These are phyloP conservation scores for Scaptomyza caliginosa DNA, from an alignment of 2,888 invertebrate species.

Conservation along the genomic window DNA sequence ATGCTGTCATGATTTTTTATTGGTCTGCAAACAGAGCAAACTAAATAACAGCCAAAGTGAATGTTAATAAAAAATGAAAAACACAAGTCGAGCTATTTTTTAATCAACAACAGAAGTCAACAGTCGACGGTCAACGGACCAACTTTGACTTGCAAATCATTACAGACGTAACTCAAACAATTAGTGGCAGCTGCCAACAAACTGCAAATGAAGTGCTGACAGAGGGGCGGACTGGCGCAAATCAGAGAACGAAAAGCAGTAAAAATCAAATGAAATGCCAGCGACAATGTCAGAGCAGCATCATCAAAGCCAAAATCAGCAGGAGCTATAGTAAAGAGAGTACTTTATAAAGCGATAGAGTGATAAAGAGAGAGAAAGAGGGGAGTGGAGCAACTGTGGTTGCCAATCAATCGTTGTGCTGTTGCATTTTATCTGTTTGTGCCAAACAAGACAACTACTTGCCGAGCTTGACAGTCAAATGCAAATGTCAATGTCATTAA, in stretches of 20 bases:
- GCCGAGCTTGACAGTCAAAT: slow-evolving; percentile 35
- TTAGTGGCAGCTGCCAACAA: slow-evolving; percentile 73
- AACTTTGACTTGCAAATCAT: slow-evolving; percentile 78
- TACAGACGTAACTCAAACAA: slow-evolving; percentile 78
- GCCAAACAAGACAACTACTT: slow-evolving; percentile 47
- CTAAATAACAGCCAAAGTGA: slow-evolving; percentile 58
- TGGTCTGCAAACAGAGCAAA: slow-evolving; percentile 37
- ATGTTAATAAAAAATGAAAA: slow-evolving; percentile 45
- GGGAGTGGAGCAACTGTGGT: background rate
- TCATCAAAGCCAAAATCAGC: slow-evolving; percentile 40
- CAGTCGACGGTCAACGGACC: slow-evolving; percentile 42
- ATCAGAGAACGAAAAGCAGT: slow-evolving; percentile 41
- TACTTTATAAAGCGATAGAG: background rate
- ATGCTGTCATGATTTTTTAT: slow-evolving; percentile 34
- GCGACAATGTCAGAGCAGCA: slow-evolving; percentile 51
- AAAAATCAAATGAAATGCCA: slow-evolving; percentile 67
- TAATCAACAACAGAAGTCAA: slow-evolving; percentile 72
- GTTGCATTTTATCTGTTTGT: slow-evolving; percentile 68
- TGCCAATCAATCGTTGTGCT: slow-evolving; percentile 68
- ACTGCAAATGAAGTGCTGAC: slow-evolving; percentile 61
- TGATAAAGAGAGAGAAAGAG: background rate
- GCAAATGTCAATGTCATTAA: slow-evolving; percentile 77
- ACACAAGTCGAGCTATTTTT: slow-evolving; percentile 49
- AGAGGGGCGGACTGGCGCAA: slow-evolving; percentile 1
- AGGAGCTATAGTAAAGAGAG: slow-evolving; percentile 6